phyloP scores from a whole-genome alignment of 2,797 vertebrate species.

The Gallinago nigripennis region DNA sequence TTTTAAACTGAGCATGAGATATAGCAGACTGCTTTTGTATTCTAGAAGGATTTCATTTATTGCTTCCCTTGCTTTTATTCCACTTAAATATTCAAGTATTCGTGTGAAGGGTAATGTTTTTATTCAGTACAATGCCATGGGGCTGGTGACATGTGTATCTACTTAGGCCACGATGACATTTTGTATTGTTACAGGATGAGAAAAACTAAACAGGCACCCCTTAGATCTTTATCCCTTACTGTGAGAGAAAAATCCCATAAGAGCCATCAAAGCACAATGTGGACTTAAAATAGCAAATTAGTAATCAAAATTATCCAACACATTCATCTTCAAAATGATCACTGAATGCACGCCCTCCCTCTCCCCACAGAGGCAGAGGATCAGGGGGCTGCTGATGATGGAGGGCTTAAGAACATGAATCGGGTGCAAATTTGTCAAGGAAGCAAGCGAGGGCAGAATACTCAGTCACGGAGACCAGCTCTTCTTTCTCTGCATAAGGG shows the following conservation, averaged over 20 bases:
- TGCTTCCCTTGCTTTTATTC: constrained; percentile 47
- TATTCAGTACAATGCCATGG: constrained; percentile 32
- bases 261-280: constrained; percentile 72
- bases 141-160: constrained; percentile 73
- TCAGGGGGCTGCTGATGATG: neutral
- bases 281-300: constrained; percentile 75
- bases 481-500: neutral
- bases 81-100: constrained; percentile 37
- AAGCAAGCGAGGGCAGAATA: fast-evolving
- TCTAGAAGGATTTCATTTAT: constrained; percentile 7
- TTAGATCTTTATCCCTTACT: constrained; percentile 60
- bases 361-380: neutral
- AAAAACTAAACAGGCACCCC: constrained; percentile 72
- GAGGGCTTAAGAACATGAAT: neutral
- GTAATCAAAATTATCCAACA: constrained; percentile 68
- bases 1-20: neutral
- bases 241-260: constrained; percentile 63
- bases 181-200: constrained; percentile 72
- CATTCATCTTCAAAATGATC: constrained; percentile 63
- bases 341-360: constrained; percentile 6
- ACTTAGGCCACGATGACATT: constrained; percentile 75
- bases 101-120: constrained; percentile 46
- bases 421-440: constrained; percentile 8
- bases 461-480: neutral
- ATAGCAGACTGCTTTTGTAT: neutral